Percentiles rank a stretch among this genome's conserved stretches.
Evolutionary conservation across 1,140 invertebrate genomes (phyloP).

Genomic region (Apis florea): DNA sequence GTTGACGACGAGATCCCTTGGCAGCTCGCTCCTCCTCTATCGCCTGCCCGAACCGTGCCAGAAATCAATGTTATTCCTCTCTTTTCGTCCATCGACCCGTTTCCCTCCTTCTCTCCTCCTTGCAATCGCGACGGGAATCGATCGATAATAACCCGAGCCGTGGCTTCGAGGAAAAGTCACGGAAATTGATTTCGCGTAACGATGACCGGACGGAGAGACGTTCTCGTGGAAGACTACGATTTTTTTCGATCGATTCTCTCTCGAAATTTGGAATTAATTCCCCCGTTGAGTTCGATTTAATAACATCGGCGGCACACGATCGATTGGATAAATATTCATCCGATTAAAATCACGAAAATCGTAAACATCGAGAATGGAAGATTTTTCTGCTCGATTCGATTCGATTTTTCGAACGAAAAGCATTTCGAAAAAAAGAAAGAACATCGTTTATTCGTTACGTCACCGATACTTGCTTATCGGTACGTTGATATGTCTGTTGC

Average conservation of each 20-base stretch:
- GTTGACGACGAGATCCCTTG: constrained; percentile 19
- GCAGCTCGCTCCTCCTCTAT: constrained; percentile 9
- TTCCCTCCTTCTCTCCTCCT: neutral
- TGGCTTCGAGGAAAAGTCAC: neutral
- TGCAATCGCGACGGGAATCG: neutral
- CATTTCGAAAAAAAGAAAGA: no score
- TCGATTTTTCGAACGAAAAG: no score
- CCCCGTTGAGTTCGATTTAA: no score
- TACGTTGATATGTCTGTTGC: neutral
- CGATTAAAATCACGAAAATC: no score
- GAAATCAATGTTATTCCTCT: constrained; percentile 19
- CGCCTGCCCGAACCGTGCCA: neutral
- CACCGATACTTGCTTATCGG: neutral
- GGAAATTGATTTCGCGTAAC: constrained; percentile 2
- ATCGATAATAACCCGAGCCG: neutral
- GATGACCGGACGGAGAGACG: neutral
- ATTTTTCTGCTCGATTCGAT: no score
- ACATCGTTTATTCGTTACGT: neutral
- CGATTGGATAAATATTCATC: no score
- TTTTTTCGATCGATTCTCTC: no score
- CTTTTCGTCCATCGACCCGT: neutral
- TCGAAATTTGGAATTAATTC: no score
- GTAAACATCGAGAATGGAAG: no score
- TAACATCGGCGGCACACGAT: no score
- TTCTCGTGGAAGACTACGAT: no score